Evolutionary conservation across 2,113 vertebrate genomes (phyloP), one percentile per base, ranked within the genome.

Genomic region (Alosa alosa): DNA sequence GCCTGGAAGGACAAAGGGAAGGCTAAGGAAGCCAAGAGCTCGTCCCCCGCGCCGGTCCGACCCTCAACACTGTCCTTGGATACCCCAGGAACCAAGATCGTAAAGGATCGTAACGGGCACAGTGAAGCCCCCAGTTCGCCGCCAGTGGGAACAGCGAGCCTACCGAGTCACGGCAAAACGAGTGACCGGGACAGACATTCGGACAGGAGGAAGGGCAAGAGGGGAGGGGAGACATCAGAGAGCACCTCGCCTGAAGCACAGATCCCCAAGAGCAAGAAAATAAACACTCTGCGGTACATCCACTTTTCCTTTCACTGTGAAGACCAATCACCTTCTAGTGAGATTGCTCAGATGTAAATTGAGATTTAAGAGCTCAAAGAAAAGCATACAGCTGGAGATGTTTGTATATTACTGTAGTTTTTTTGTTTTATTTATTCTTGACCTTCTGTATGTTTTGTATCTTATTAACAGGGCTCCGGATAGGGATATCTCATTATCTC

Each of bases 201-300:
- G 0, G 97, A 97, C 72, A 95, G 95, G 47, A 97, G 97, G 97
- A 96, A 92, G 22, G 95, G 94, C 82, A 96, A 93, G 25, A 90
- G 86, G 36, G 94, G 92, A 0, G 90, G 89, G 0, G 49, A 92
- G 2, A 85, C 92, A 0, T 85, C 88, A 0, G 90, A 96, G 20
- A 83, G 5, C 81, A 60, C 46, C 50, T 55, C 90, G 4, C 83
- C 90, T 39, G 86, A 49, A 25, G 8, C 86, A 41, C 86, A 57
- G 2, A 90, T 25, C 83, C 68, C 11, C 15, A 90, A 92, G 15
- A 89, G 93, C 10, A 88, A 13, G 86, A 92, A 0, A 17, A 89
- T 83, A 5, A 92, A 90, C 46, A 3, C 82, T 11, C 47, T 85
- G 1, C 88, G 92, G 94, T 95, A 94, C 13, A 7, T 22, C 50